These are phyloP conservation scores for Chaetura pelagica DNA, from an alignment of 2,113 vertebrate species.

Conservation along the genomic window DNA sequence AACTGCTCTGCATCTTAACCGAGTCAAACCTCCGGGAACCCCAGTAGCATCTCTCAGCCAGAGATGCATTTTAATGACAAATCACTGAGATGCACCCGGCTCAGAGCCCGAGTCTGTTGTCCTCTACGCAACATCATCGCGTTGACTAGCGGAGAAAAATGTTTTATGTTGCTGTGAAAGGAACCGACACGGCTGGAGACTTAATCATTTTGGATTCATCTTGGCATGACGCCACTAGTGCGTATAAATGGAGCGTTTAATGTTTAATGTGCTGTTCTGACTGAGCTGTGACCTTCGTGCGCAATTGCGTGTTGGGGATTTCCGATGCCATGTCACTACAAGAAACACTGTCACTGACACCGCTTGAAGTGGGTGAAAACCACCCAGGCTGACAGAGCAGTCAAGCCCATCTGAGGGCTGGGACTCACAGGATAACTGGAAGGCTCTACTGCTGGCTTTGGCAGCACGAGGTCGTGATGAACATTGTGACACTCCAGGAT, in stretches of 20 bases:
- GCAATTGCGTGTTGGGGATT: neutral
- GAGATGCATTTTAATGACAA: neutral
- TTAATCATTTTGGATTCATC: constrained; percentile 34
- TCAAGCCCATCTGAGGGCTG: accelerated
- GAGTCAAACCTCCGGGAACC: neutral
- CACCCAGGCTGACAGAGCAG: neutral
- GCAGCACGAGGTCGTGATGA: accelerated
- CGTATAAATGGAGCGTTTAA: constrained; percentile 37
- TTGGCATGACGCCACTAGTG: constrained; percentile 17
- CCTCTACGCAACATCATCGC: neutral
- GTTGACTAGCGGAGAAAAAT: neutral
- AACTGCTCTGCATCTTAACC: neutral
- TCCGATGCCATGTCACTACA: neutral
- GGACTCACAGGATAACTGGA: accelerated
- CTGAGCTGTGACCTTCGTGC: constrained; percentile 27
- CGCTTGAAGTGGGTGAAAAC: neutral
- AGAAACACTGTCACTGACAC: neutral
- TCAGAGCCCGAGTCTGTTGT: neutral
- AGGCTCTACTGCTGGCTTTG: accelerated
- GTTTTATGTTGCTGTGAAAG: constrained; percentile 28
- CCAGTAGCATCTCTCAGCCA: neutral
- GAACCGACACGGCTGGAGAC: constrained; percentile 45
- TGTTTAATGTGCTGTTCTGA: constrained; percentile 26
- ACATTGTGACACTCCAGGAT: accelerated
- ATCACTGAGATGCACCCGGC: neutral